Conservation (phyloP, 2,888 invertebrate species). For the Phrixothrix hirtus region DNA sequence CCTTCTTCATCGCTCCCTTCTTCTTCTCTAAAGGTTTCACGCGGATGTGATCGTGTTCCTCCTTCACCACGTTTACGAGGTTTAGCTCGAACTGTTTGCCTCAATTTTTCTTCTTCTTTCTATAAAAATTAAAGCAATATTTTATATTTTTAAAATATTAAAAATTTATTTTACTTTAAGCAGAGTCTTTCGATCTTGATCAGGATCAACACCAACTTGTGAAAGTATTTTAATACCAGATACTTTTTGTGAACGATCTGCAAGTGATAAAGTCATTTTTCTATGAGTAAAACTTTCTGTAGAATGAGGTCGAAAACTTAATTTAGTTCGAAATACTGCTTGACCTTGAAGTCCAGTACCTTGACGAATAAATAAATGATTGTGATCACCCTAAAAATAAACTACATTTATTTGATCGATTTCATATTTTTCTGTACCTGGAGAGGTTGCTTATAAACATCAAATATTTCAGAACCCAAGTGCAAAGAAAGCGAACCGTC, state of each 20-base stretch:
- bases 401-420: slow-evolving; percentile 10
- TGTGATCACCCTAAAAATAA: slow-evolving; percentile 82
- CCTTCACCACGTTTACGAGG: slow-evolving; percentile 53
- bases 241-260: slow-evolving; percentile 91
- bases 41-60: slow-evolving; percentile 48
- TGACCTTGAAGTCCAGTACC: slow-evolving; percentile 98
- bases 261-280: slow-evolving; percentile 97
- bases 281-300: slow-evolving; percentile 98
- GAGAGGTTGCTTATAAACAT: slow-evolving; percentile 91
- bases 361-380: slow-evolving; percentile 96
- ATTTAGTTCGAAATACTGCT: slow-evolving; percentile 93
- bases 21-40: slow-evolving; percentile 65
- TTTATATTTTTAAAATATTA: slow-evolving; percentile 1
- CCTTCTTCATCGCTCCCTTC: slow-evolving; percentile 94
- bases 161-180: slow-evolving; percentile 79
- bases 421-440: too few relatives aligned
- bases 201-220: slow-evolving; percentile 92
- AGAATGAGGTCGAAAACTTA: slow-evolving; percentile 97
- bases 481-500: slow-evolving; percentile 97
- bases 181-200: slow-evolving; percentile 86
- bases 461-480: slow-evolving; percentile 96
- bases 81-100: slow-evolving; percentile 79
- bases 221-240: slow-evolving; percentile 95
- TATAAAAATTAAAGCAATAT: too few relatives aligned
- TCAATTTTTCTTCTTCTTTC: slow-evolving; percentile 96